Percentiles rank a stretch among this genome's conserved stretches.
Conservation (phyloP, 2,888 invertebrate species). For the Salpingus planirostris region DNA sequence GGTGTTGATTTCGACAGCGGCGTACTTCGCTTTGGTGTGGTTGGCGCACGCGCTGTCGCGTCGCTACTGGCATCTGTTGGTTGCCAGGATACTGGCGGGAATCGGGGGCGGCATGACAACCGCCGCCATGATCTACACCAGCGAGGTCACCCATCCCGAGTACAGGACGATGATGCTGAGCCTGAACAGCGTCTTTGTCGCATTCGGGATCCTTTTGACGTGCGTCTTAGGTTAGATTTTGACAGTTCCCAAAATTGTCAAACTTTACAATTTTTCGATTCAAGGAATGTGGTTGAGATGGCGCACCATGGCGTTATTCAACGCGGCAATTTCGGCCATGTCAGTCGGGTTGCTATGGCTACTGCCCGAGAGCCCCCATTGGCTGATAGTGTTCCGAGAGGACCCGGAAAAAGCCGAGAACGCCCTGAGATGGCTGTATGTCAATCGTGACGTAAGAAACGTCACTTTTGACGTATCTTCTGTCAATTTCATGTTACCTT, state of each 20-base stretch:
- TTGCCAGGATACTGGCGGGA: conserved; percentile 46
- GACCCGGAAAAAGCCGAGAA: conserved; percentile 31
- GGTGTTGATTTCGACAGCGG: conserved; percentile 39
- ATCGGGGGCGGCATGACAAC: conserved; percentile 47
- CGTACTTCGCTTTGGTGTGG: conserved; percentile 46
- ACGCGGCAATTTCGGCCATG: conserved; percentile 34
- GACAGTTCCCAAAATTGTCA: neutral
- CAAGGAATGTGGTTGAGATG: conserved; percentile 42
- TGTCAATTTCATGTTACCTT: too few relatives aligned
- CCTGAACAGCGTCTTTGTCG: conserved; percentile 50
- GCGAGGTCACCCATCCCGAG: conserved; percentile 48
- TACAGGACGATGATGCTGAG: conserved; percentile 48
- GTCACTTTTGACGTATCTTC: too few relatives aligned
- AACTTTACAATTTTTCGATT: conserved; percentile 13
- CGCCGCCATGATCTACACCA: conserved; percentile 48
- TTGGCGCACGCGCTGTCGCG: conserved; percentile 40
- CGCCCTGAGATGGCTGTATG: conserved; percentile 44
- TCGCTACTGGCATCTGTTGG: conserved; percentile 42
- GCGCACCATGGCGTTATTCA: conserved; percentile 44
- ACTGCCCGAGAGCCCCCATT: conserved; percentile 51
- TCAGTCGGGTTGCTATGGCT: conserved; percentile 36
- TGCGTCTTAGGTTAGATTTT: conserved; percentile 39
- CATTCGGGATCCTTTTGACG: conserved; percentile 49
- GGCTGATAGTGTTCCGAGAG: conserved; percentile 44
- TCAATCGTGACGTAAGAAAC: conserved; percentile 31